These are phyloP conservation scores for Selenia dentaria DNA, from an alignment of 2,888 invertebrate species.

Conservation along the genomic window DNA sequence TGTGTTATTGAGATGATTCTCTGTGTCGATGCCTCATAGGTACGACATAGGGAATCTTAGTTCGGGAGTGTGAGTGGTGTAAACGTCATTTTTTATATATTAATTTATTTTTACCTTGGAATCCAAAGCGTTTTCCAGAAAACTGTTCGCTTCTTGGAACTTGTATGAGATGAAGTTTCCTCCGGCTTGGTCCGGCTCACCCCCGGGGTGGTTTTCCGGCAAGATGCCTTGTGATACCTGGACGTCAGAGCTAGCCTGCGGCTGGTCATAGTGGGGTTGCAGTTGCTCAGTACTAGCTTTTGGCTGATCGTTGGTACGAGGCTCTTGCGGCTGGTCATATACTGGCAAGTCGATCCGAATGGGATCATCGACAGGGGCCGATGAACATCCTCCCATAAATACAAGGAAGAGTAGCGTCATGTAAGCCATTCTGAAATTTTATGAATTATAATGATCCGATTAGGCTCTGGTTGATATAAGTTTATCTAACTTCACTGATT, in stretches of 20 bases:
- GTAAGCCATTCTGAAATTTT: conserved; percentile 53
- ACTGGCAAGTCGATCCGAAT: conserved; percentile 71
- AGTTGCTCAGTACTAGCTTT: conserved; percentile 48
- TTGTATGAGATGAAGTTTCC: conserved; percentile 52
- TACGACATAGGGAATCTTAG: no score
- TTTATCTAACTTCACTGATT: no score
- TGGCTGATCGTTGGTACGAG: conserved; percentile 51
- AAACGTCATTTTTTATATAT: neutral
- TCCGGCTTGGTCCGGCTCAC: conserved; percentile 40
- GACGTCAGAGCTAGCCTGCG: conserved; percentile 41
- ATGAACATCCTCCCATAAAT: conserved; percentile 39
- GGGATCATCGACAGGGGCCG: conserved; percentile 66
- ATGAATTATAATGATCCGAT: neutral
- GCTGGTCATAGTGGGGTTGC: conserved; percentile 43
- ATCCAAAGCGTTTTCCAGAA: conserved; percentile 42
- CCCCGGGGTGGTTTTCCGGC: conserved; percentile 57
- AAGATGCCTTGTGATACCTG: conserved; percentile 42
- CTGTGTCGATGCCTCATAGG: no score
- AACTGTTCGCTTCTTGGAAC: conserved; percentile 44
- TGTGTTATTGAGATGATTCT: no score
- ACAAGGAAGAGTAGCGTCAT: conserved; percentile 36
- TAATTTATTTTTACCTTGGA: conserved; percentile 35
- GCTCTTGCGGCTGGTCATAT: conserved; percentile 59
- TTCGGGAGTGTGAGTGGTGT: no score
- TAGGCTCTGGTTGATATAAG: no score